These are phyloP conservation scores for Cheilosia soror DNA, from an alignment of 2,888 invertebrate species.

Conservation along the genomic window DNA sequence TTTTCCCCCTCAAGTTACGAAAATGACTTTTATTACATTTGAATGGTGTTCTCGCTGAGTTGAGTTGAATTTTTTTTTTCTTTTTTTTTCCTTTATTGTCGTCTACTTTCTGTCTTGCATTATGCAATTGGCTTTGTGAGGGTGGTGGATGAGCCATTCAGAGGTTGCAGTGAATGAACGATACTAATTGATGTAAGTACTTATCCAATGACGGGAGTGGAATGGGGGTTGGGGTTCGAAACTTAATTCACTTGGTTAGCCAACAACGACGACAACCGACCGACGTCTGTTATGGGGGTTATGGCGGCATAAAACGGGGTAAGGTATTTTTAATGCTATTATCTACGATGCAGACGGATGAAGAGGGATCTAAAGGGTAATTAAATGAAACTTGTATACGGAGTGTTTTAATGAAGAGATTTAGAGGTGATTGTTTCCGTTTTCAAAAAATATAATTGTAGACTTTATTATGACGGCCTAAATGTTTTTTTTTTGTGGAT, in stretches of 20 bases:
- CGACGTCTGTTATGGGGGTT: background rate
- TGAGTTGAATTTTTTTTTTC: slow-evolving; percentile 1
- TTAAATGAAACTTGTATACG: slow-evolving; percentile 10
- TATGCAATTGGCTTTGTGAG: slow-evolving; percentile 39
- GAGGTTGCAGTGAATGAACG: slow-evolving; percentile 54
- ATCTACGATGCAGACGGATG: background rate
- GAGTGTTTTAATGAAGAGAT: no score
- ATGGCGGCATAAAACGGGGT: slow-evolving; percentile 25
- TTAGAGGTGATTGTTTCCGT: no score
- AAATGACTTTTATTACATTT: slow-evolving; percentile 73
- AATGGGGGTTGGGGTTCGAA: slow-evolving; percentile 24
- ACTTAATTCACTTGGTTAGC: slow-evolving; percentile 58
- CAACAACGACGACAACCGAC: slow-evolving; percentile 6
- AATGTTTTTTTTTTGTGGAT: no score
- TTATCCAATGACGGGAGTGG: slow-evolving; percentile 42
- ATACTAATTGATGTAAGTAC: slow-evolving; percentile 70
- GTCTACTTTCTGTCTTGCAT: slow-evolving; percentile 7
- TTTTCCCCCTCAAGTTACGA: slow-evolving; percentile 62
- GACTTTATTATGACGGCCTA: no score
- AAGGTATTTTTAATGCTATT: slow-evolving; percentile 32
- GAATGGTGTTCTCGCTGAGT: slow-evolving; percentile 34
- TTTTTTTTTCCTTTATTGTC: background rate
- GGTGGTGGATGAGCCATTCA: background rate
- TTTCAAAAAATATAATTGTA: no score
- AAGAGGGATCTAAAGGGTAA: background rate